Conservation (phyloP, 2,888 invertebrate genomes). For the Hirtodrosophila duncani region DNA sequence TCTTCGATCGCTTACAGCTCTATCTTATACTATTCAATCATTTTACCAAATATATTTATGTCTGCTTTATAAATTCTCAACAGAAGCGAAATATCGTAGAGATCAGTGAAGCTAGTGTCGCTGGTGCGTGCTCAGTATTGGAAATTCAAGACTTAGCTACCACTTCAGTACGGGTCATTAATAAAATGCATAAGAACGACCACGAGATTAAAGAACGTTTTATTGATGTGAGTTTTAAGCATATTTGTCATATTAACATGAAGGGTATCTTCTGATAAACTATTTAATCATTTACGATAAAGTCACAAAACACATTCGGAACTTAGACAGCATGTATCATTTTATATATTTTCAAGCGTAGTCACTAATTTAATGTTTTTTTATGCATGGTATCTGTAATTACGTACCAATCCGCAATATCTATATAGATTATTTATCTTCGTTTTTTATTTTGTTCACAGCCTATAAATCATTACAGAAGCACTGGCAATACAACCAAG, state of each 20-base stretch:
- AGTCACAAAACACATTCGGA: too few relatives aligned
- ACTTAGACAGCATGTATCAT: too few relatives aligned
- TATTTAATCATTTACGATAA: too few relatives aligned
- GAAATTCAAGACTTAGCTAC: slow-evolving; percentile 45
- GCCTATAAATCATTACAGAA: slow-evolving; percentile 95
- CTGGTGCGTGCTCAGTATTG: slow-evolving; percentile 24
- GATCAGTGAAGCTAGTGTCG: slow-evolving; percentile 25
- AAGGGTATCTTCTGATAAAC: too few relatives aligned
- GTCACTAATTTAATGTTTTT: too few relatives aligned
- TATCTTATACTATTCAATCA: not conserved
- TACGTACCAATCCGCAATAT: too few relatives aligned
- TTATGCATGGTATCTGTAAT: too few relatives aligned
- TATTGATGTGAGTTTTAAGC: slow-evolving; percentile 85
- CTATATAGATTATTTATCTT: not conserved
- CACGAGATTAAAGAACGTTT: slow-evolving; percentile 83
- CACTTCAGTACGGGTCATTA: slow-evolving; percentile 40
- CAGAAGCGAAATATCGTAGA: slow-evolving; percentile 47
- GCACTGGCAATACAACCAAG: slow-evolving; percentile 93
- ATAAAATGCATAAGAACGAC: slow-evolving; percentile 41
- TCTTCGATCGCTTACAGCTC: too few relatives aligned
- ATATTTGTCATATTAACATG: not conserved
- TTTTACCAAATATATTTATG: not conserved
- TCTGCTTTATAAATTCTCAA: not conserved
- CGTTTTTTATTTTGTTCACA: slow-evolving; percentile 80
- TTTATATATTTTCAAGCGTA: too few relatives aligned